Base-by-base conservation (phyloP, 2,797 vertebrate genomes). In the Ctenopoma multispine region DNA sequence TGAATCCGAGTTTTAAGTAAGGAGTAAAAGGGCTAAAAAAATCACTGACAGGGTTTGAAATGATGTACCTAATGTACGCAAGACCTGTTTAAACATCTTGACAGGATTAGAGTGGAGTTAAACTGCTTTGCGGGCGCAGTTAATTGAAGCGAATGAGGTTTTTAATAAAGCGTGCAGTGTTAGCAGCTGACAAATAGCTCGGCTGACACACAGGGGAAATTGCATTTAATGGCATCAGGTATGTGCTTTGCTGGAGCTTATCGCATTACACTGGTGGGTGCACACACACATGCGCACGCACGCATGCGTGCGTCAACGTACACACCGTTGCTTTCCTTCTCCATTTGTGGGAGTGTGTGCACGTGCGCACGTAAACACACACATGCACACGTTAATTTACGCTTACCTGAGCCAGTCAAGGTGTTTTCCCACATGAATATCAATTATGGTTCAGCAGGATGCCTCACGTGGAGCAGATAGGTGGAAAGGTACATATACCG, bases 91-190 rank as follows among this genome's bases (percentile, higher is more conserved):
- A 92, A 93, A 90, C 92, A 91, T 93, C 90, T 92, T 92, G 91
- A 94, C 91, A 85, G 92, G 93, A 94, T 94, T 93, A 94, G 84
- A 92, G 92, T 82, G 84, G 87, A 93, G 92, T 94, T 95, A 93
- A 95, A 94, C 91, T 93, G 92, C 93, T 94, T 92, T 91, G 92
- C 90, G 79, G 86, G 86, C 69, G 38, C 90, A 91, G 92, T 93
- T 95, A 95, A 95, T 95, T 94, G 93, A 94, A 92, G 93, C 87
- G 92, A 92, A 94, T 94, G 91, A 92, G 90, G 86, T 92, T 94
- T 95, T 94, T 95, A 94, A 94, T 94, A 94, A 93, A 94, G 92
- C 92, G 89, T 92, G 92, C 92, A 90, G 92, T 91, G 90, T 93
- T 93, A 92, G 93, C 93, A 94, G 92, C 92, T 95, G 93, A 94